Base-by-base conservation (phyloP, 2,113 vertebrate genomes). In the Takifugu flavidus region DNA sequence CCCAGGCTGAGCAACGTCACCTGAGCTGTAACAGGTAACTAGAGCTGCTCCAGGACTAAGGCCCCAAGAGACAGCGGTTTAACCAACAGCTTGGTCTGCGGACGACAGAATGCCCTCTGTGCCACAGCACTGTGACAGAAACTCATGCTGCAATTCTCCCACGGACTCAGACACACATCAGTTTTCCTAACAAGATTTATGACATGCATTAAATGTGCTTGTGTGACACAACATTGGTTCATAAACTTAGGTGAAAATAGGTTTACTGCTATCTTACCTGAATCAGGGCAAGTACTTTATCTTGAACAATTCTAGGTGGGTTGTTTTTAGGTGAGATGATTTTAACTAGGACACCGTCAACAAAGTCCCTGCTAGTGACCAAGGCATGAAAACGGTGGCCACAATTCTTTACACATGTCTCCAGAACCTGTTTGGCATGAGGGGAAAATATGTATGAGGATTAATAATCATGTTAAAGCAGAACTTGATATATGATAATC, bases 401-500 rank as follows among this genome's bases (percentile, higher is more conserved):
- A n/a, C 97, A 99, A 90, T 99, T 99, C 90, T 99, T 99, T 67
- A 99, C 96, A 59, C 97, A 97, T 0, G 97, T 98, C 86, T 99
- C 97, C 71, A 99, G 86, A 34, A 99, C 96, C 97, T 99, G 74
- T 25, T 4, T 0, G 70, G 65, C 34, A 34, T 7, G 8, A 39
- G 34, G 34, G 34, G 34, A 3, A 11, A 39, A 39, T 10, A 39
- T 34, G 11, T 39, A 10, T 39, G 0, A 6, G 8, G 25, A 49
- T 5, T 14, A 25, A 49, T 1, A 43, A 13, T 29, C 14, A 56
- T 4, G 44, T 45, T 11, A 5, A 26, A 20, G 25, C 2, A 4
- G 6, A 31, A 0, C 2, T 7, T 25, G 4, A 20, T 20, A 10
- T 49, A 25, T 1, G n/a, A 20, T 25, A 20, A 20, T 25, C 7